Evolutionary conservation across 2,888 invertebrate genomes (phyloP).

Genomic region (Seira sanloemensis): DNA sequence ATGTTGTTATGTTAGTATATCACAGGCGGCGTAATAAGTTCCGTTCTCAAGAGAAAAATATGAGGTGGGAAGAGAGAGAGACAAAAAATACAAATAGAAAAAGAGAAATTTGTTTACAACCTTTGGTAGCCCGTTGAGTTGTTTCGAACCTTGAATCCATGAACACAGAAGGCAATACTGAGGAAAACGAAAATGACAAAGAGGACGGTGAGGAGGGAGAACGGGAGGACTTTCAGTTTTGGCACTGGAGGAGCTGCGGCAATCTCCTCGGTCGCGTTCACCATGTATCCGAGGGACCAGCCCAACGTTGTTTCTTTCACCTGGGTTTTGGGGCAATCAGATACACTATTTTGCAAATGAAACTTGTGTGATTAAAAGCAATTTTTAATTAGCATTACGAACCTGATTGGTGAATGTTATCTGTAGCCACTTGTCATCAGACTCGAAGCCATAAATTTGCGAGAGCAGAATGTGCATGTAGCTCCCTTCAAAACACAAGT

Average conservation of each 20-base stretch:
- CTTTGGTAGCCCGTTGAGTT: slow-evolving; percentile 67
- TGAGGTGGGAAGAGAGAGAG: not conserved
- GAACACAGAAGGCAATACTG: slow-evolving; percentile 68
- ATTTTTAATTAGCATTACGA: too few species aligned
- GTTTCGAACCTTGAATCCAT: slow-evolving; percentile 68
- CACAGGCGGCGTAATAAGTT: not conserved
- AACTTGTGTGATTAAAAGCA: too few species aligned
- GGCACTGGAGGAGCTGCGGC: slow-evolving; percentile 73
- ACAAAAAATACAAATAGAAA: not conserved
- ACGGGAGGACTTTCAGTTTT: slow-evolving; percentile 66
- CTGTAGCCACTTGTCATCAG: slow-evolving; percentile 75
- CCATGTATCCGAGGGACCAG: slow-evolving; percentile 78
- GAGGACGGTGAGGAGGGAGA: slow-evolving; percentile 70
- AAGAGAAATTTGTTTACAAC: slow-evolving; percentile 54
- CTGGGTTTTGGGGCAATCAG: too few species aligned
- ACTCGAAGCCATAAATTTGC: slow-evolving; percentile 76
- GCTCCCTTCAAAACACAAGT: slow-evolving; percentile 75
- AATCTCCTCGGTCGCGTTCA: slow-evolving; percentile 76
- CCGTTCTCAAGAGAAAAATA: not conserved
- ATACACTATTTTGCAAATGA: not conserved
- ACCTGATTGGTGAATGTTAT: slow-evolving; percentile 76
- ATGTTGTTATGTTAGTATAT: slow-evolving; percentile 27
- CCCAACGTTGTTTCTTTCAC: slow-evolving; percentile 76
- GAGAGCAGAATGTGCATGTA: slow-evolving; percentile 75
- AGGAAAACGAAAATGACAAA: slow-evolving; percentile 71